Evolutionary conservation across 2,888 invertebrate genomes (phyloP), one percentile per base, ranked within the genome.

Genomic region (Sylvicola cinctus): DNA sequence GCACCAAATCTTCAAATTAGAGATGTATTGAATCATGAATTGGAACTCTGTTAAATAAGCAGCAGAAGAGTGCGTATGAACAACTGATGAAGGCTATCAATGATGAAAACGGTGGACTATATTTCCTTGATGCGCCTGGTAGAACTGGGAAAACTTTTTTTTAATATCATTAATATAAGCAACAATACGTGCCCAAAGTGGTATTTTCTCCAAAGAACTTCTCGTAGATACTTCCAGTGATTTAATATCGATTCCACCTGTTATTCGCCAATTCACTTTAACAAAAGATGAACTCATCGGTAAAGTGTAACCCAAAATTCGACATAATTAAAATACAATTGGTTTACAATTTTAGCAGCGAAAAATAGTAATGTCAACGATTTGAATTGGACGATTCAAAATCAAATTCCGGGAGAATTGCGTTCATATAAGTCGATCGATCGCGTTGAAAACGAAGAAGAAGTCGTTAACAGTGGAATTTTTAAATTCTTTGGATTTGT

Each of bases 291-390:
- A 44, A 33, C 41, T 44, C 26, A 41, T 45, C 36, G 38, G 43
- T 30, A 38, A 43, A 32, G 45, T 47, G 16, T 51, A 49, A 34
- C 46, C 44, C 32, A 40, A 48, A 38, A 44, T 47, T 32, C 31
- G 30, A 32, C 27, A 38, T 35, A 43, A 48, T 29, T 41, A 43
- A 44, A 47, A 42, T 38, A 40, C 37, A 12, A 31, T 32, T 41
- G 38, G 40, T 29, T 42, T 31, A 39, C 39, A 25, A 40, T 41
- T 34, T 37, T 40, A 31, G 42, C 42, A 5, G 33, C 38, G 16
- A 40, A 41, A 39, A 40, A 40, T 27, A 31, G 16, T 29, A 36
- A 40, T 32, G 35, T 41, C n/a, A 23, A 40, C n/a, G 32, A 35
- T 15, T 16, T 41, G 8, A 40, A 39, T 27, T 12, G 23, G n/a